These are phyloP conservation scores for Seira ritae DNA, from an alignment of 2,888 invertebrate species.

Conservation along the genomic window DNA sequence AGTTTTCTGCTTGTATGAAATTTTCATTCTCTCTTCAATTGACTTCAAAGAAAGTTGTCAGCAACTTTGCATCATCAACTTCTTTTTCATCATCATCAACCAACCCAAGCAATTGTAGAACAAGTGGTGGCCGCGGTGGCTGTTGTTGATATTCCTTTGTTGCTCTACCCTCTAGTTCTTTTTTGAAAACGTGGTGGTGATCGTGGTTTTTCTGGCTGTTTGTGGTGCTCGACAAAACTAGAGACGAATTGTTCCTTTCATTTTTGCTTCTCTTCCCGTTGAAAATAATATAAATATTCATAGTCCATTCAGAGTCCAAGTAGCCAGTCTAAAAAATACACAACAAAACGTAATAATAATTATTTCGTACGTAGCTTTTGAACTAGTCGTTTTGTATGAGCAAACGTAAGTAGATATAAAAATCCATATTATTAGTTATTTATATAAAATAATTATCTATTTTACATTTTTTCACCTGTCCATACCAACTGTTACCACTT, in stretches of 20 bases:
- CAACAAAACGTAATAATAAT: background rate
- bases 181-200: constrained; percentile 12
- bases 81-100: too few species aligned
- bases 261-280: background rate
- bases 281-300: background rate
- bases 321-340: background rate
- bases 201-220: constrained; percentile 12
- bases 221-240: constrained; percentile 2
- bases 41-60: too few species aligned
- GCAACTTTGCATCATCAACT: too few species aligned
- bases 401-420: background rate
- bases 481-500: too few species aligned
- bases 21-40: too few species aligned
- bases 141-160: constrained; percentile 17
- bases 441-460: background rate
- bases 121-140: constrained; percentile 21
- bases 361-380: background rate
- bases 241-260: background rate
- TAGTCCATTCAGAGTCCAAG: background rate
- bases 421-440: background rate
- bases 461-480: too few species aligned
- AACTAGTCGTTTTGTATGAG: background rate
- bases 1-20: background rate
- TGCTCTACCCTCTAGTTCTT: constrained; percentile 5
- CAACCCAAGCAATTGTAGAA: background rate